These are phyloP conservation scores for Ceratothoa steindachneri DNA, from an alignment of 2,888 invertebrate genomes.

Conservation along the genomic window DNA sequence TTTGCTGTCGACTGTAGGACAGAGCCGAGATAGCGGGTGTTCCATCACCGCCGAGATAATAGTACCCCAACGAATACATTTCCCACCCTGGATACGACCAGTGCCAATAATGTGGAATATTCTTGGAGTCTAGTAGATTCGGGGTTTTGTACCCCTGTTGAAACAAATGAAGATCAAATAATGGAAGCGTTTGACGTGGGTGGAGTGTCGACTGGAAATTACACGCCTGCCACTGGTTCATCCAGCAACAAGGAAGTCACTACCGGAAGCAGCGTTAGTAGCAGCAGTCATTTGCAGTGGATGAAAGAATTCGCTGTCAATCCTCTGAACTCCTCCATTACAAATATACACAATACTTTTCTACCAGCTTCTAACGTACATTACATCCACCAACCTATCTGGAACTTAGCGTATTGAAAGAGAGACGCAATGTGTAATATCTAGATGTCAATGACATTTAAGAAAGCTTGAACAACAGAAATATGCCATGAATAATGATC, in stretches of 20 bases:
- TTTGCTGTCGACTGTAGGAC: conserved; percentile 32
- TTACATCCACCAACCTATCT: neutral
- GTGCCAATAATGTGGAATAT: neutral
- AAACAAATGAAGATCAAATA: conserved; percentile 37
- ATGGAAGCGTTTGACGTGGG: conserved; percentile 10
- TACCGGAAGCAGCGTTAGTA: neutral
- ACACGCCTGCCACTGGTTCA: neutral
- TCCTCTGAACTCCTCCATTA: neutral
- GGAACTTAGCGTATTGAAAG: neutral
- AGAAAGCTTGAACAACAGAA: too few relatives aligned
- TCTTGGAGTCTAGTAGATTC: conserved; percentile 37
- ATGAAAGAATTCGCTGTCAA: conserved; percentile 5
- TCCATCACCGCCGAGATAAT: conserved; percentile 33
- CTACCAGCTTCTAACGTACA: neutral
- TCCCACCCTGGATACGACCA: neutral
- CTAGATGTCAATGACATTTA: too few relatives aligned
- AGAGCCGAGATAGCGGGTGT: conserved; percentile 39
- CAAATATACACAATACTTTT: neutral
- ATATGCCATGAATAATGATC: too few relatives aligned
- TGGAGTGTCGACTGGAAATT: neutral
- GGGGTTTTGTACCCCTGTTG: conserved; percentile 43
- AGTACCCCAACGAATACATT: conserved; percentile 9
- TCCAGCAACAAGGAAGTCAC: neutral
- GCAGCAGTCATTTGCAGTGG: neutral
- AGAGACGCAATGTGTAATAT: too few relatives aligned